Evolutionary conservation across 92 coral and sea anemone species (phyloP).

Genomic region (Parazoanthus darwini): DNA sequence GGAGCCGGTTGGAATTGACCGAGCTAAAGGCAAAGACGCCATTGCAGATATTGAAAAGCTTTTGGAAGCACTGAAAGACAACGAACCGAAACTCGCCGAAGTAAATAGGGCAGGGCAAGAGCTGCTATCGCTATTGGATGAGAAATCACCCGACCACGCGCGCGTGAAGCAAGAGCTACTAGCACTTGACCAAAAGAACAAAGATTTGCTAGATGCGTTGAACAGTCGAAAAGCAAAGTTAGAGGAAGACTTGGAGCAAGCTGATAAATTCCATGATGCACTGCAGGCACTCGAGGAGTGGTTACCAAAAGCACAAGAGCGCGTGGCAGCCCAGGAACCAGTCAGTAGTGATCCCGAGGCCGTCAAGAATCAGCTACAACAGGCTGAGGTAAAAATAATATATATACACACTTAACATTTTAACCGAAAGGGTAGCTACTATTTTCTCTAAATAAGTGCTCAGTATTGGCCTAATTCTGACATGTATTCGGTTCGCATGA

Average conservation of each 20-base stretch:
- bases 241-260: constrained; percentile 70
- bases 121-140: constrained; percentile 67
- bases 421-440: no score
- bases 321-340: constrained; percentile 84
- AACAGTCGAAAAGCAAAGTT: constrained; percentile 61
- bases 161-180: constrained; percentile 72
- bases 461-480: no score
- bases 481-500: no score
- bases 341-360: constrained; percentile 87
- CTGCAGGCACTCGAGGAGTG: constrained; percentile 77
- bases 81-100: constrained; percentile 67
- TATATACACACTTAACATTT: no score
- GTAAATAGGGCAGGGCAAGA: constrained; percentile 69
- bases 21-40: constrained; percentile 70
- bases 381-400: constrained; percentile 74
- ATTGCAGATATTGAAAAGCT: constrained; percentile 68
- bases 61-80: constrained; percentile 59
- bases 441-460: no score
- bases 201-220: constrained; percentile 66
- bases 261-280: constrained; percentile 87
- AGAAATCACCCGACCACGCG: constrained; percentile 74
- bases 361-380: constrained; percentile 86
- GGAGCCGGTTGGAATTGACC: constrained; percentile 85
- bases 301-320: constrained; percentile 82
- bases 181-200: constrained; percentile 66